Percentiles rank a stretch among this genome's conserved stretches.
These are phyloP conservation scores for Ctenosaura bakeri DNA, from an alignment of 2,797 vertebrate genomes.

Conservation along the genomic window DNA sequence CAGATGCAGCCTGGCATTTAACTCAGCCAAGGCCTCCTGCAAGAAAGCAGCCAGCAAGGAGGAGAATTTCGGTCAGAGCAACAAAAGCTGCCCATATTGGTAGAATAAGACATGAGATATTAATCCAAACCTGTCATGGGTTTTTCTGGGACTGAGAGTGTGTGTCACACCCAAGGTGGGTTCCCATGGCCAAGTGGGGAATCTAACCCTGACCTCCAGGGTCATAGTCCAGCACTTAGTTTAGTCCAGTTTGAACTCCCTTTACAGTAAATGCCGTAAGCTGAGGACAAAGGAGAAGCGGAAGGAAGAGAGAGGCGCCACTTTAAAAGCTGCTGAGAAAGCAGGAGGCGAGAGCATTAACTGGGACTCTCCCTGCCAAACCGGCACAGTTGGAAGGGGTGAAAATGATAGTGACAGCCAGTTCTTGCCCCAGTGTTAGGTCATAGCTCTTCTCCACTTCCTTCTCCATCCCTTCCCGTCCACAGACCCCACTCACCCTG, in stretches of 20 bases:
- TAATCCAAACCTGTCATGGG: neutral
- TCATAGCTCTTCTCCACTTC: rapidly evolving
- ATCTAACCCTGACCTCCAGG: too few species aligned
- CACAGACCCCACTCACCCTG: constrained; percentile 78
- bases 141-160: too few species aligned
- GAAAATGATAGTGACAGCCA: neutral
- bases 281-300: neutral
- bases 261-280: too few species aligned
- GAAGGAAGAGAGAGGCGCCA: neutral
- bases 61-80: neutral
- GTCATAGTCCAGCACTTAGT: too few species aligned
- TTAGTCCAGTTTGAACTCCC: too few species aligned
- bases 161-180: too few species aligned
- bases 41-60: neutral
- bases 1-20: constrained; percentile 83
- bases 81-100: neutral
- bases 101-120: too few species aligned
- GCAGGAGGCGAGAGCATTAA: neutral
- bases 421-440: neutral
- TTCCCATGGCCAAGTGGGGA: too few species aligned
- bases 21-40: constrained; percentile 89
- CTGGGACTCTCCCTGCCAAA: too few species aligned
- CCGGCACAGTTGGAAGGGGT: too few species aligned
- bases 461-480: rapidly evolving
- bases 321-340: neutral